These are phyloP conservation scores for Akabosia matsudoensis DNA, from an alignment of 1,140 invertebrate species.

Conservation along the genomic window DNA sequence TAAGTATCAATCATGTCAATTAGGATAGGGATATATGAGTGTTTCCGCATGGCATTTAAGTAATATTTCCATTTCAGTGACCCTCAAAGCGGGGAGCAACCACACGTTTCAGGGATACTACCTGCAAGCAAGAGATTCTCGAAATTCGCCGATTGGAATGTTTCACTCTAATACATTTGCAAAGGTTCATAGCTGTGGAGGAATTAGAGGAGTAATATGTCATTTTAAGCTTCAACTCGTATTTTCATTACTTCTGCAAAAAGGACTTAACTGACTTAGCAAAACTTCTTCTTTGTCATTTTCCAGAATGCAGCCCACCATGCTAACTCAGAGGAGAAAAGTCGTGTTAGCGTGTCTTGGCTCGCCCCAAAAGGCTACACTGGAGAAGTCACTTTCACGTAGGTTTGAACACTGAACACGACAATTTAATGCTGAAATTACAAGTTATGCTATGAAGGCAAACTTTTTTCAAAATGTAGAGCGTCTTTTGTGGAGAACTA, in stretches of 20 bases:
- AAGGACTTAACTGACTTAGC: neutral
- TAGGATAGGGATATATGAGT: neutral
- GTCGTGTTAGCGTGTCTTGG: constrained; percentile 29
- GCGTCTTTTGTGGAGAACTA: constrained; percentile 16
- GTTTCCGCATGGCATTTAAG: neutral
- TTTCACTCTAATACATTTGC: constrained; percentile 32
- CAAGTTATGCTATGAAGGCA: neutral
- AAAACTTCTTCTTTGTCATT: neutral
- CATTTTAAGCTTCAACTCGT: no score
- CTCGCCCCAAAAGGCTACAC: constrained; percentile 34
- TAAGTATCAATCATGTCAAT: neutral
- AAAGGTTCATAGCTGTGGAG: constrained; percentile 38
- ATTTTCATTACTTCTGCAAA: no score
- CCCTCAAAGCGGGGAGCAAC: neutral
- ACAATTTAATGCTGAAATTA: no score
- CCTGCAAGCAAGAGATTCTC: constrained; percentile 37
- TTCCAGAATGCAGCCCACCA: constrained; percentile 44
- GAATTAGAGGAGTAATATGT: constrained; percentile 35
- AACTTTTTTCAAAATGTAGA: neutral
- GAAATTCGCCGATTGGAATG: constrained; percentile 27
- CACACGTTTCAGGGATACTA: constrained; percentile 35
- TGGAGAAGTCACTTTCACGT: constrained; percentile 38
- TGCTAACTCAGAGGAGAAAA: constrained; percentile 31
- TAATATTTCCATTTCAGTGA: neutral
- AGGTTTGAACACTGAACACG: constrained; percentile 13